A percentile compares a stretch with the other conserved stretches of the same genome.
phyloP scores from a whole-genome alignment of 2,797 vertebrate species.

The Anableps anableps region DNA sequence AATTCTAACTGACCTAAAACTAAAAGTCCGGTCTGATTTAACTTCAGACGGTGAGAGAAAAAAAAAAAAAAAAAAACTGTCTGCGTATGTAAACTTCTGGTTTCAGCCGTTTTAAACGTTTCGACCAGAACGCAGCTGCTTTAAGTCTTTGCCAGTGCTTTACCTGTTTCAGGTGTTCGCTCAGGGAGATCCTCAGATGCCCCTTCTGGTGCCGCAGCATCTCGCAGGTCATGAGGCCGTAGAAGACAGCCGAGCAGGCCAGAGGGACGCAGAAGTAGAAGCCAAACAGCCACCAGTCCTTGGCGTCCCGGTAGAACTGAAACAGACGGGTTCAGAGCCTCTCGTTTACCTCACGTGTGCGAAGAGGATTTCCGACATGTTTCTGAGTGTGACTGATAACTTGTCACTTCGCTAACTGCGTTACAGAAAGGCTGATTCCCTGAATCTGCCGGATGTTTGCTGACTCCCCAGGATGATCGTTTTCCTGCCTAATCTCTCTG shows the following conservation, averaged over 20 bases:
- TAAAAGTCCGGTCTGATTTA: too few relatives aligned
- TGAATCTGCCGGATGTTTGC: neutral
- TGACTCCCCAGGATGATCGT: neutral
- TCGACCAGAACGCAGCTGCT: too few relatives aligned
- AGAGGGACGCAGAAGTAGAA: slow-evolving; percentile 95
- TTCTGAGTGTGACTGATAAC: neutral
- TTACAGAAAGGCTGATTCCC: slow-evolving; percentile 6
- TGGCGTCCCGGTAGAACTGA: slow-evolving; percentile 89
- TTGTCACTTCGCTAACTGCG: neutral
- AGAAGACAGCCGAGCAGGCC: slow-evolving; percentile 90
- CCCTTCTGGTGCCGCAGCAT: slow-evolving; percentile 92
- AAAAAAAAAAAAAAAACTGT: too few relatives aligned
- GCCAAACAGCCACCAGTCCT: slow-evolving; percentile 96
- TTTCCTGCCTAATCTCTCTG: slow-evolving; percentile 4
- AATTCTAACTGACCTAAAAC: too few relatives aligned
- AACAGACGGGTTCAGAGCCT: neutral
- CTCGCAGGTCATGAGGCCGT: slow-evolving; percentile 92
- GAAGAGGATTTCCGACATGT: neutral
- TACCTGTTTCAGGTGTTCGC: slow-evolving; percentile 95
- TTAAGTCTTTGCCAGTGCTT: too few relatives aligned
- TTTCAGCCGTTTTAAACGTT: too few relatives aligned
- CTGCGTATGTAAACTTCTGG: too few relatives aligned
- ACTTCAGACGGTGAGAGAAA: too few relatives aligned
- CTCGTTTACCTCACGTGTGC: too few relatives aligned
- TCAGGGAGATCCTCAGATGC: slow-evolving; percentile 88